phyloP scores from a whole-genome alignment of 2,113 vertebrate genomes.

The Platanista minor region DNA sequence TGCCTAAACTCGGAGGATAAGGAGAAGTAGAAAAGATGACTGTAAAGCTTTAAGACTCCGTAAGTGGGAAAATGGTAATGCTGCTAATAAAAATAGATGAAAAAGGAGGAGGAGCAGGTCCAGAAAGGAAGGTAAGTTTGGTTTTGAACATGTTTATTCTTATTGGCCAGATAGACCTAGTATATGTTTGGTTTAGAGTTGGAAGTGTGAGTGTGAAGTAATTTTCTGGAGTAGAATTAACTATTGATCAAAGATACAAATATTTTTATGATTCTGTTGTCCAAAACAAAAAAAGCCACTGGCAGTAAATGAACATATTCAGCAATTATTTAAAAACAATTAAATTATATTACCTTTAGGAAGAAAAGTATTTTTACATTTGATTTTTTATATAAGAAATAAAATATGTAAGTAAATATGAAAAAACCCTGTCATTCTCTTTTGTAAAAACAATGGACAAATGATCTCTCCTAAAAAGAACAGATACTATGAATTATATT shows the following conservation, averaged over 20 bases:
- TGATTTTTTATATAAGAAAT: constrained; percentile 26
- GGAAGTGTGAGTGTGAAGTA: not conserved
- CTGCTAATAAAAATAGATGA: not conserved
- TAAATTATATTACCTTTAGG: not conserved
- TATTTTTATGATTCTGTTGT: not conserved
- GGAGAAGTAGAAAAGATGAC: not conserved
- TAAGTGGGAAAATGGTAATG: not conserved
- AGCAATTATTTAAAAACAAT: not conserved
- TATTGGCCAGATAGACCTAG: not conserved
- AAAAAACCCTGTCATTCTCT: not conserved
- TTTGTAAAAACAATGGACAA: constrained; percentile 7
- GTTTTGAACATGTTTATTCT: not conserved
- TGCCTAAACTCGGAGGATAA: not conserved
- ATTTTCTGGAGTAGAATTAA: constrained; percentile 22
- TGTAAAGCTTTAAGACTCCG: not conserved
- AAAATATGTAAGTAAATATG: not conserved
- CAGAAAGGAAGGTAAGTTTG: not conserved
- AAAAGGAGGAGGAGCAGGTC: not conserved
- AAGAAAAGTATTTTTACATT: not conserved
- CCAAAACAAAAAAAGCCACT: not conserved
- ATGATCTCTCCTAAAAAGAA: not conserved
- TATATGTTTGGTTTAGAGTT: not conserved
- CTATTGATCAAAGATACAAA: not conserved
- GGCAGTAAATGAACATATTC: not conserved
- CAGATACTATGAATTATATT: not conserved